Evolutionary conservation across 2,797 vertebrate genomes (phyloP), one percentile per base, ranked within the genome.

Genomic region (Ctenosaura bakeri): DNA sequence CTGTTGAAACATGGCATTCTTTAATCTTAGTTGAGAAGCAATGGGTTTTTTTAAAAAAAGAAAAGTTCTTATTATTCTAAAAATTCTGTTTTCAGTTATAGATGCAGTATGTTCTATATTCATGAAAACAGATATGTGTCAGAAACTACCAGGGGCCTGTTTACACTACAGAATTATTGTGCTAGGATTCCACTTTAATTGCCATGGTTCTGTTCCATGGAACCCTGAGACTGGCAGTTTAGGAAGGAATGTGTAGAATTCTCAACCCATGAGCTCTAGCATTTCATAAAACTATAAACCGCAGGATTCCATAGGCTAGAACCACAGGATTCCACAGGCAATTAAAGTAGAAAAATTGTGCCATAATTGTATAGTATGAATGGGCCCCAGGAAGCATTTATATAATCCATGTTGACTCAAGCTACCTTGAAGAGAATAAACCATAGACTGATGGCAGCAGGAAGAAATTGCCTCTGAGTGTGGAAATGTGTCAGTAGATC

Each of bases 1-100:
- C 52, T 88, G 86, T 77, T 83, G 85, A 88, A 91, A 93, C 0
- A 42, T 1, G 87, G 86, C 86, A 42, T 83, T 74, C 38, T 88
- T 62, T 82, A 12, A 1, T 74, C 32, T 56, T 24, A 74, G 20
- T 62, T 59, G 35, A 62, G 56, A n/a, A 50, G 29, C 73, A 22
- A 32, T 38, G 7, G 7, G 46, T 20, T 46, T 76, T 71, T 85
- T 62, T 50, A 62, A 56, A 78, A 62, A 56, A 77, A 46, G 42
- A 46, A 83, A 62, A 10, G 12, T 3, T 50, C 3, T n/a, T 24
- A 59, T 29, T 56, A 89, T 89, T n/a, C 16, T 50, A 46, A 88
- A 88, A 88, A 59, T 59, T 29, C 9, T 18, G 26, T 69, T 81
- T 88, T 56, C 69, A 62, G 24, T 54, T 35, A 73, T n/a, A 5